These are phyloP conservation scores for Leptinotarsa lineolata DNA, from an alignment of 1,140 invertebrate genomes.

Conservation along the genomic window DNA sequence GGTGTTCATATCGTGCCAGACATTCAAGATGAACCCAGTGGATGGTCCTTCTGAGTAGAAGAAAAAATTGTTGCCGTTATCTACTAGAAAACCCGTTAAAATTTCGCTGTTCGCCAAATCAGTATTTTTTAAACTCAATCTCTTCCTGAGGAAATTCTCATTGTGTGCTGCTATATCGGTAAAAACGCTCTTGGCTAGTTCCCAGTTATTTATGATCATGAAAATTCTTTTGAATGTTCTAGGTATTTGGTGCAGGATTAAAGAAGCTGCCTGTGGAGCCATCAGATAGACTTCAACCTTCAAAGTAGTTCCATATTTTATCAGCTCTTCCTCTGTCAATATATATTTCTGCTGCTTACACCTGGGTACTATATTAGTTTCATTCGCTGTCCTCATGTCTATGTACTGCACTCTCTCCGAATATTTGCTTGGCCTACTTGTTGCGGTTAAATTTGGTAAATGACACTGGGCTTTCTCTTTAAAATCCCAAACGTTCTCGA, in stretches of 20 bases:
- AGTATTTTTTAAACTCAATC: not conserved
- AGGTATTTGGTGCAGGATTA: slow-evolving; percentile 34
- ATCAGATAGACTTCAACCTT: slow-evolving; percentile 34
- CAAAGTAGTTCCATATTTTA: slow-evolving; percentile 29
- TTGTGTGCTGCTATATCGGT: slow-evolving; percentile 26
- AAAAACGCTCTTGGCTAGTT: slow-evolving; percentile 18
- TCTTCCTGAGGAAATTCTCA: not conserved
- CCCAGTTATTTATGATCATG: slow-evolving; percentile 19
- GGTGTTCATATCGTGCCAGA: slow-evolving; percentile 30
- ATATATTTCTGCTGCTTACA: not conserved
- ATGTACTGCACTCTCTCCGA: not conserved
- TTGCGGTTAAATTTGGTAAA: not conserved
- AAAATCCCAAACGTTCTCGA: slow-evolving; percentile 40
- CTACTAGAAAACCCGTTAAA: slow-evolving; percentile 37
- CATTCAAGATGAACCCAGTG: slow-evolving; percentile 33
- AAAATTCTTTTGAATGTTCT: slow-evolving; percentile 36
- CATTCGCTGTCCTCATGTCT: slow-evolving; percentile 18
- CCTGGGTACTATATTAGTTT: slow-evolving; percentile 17
- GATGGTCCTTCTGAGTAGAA: slow-evolving; percentile 36
- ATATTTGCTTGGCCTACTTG: not conserved
- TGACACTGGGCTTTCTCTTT: slow-evolving; percentile 33
- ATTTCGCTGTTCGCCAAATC: slow-evolving; percentile 22
- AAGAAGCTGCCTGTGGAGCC: slow-evolving; percentile 34
- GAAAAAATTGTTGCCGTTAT: slow-evolving; percentile 34
- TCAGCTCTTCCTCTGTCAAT: slow-evolving; percentile 28